Conservation (phyloP, 2,888 invertebrate species). For the Tipula confusa region DNA sequence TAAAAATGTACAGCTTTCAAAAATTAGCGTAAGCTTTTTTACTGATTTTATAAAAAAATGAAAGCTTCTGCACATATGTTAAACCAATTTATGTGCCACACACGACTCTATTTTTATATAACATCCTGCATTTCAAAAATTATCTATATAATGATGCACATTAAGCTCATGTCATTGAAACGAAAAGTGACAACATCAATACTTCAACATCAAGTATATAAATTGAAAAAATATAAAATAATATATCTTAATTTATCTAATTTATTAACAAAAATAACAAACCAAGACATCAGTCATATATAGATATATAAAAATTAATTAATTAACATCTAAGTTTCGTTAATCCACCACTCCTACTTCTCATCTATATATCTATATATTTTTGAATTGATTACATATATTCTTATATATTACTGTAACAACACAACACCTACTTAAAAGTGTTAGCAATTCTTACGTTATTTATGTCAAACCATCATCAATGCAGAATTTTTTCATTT, state of each 20-base stretch:
- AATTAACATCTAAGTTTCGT: neutral
- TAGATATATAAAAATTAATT: conserved; percentile 12
- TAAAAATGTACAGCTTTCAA: too few species aligned
- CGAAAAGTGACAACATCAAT: neutral
- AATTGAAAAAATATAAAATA: neutral
- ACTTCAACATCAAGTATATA: neutral
- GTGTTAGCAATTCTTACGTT: neutral
- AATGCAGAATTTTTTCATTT: neutral
- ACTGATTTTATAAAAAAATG: neutral
- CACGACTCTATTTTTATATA: neutral
- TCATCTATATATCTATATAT: too few species aligned
- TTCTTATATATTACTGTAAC: neutral
- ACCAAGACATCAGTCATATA: neutral
- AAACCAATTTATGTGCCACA: neutral
- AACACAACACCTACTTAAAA: neutral
- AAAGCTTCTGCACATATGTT: neutral
- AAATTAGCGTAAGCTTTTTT: neutral
- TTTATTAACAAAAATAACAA: neutral
- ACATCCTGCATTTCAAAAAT: neutral
- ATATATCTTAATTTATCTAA: neutral
- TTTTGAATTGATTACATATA: neutral
- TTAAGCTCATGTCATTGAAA: neutral
- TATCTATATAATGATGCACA: neutral
- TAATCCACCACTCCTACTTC: neutral
- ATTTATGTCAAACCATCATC: conserved; percentile 1